A percentile compares a stretch with the other conserved stretches of the same genome.
Evolutionary conservation across 64 coral and sea anemone species (phyloP).

Genomic region (Catalaphyllia jardinei): DNA sequence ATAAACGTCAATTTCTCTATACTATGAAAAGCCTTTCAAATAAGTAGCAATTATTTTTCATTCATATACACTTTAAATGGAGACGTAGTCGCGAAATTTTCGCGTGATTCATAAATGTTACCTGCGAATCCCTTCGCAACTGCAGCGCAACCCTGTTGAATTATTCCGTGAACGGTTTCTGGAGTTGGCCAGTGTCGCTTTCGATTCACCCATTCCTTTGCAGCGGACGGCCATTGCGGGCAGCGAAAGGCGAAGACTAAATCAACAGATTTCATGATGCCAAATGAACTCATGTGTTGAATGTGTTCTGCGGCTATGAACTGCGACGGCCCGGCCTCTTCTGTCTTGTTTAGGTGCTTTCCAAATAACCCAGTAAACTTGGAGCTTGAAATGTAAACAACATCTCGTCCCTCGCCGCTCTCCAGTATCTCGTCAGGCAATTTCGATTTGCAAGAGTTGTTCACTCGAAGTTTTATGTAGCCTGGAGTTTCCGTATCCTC

Average conservation of each 20-base stretch:
- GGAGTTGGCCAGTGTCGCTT: background rate
- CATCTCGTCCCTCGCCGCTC: background rate
- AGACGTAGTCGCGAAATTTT: too few species aligned
- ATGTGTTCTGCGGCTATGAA: background rate
- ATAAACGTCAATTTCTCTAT: too few species aligned
- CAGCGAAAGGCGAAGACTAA: background rate
- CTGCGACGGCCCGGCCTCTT: background rate
- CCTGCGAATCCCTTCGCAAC: background rate
- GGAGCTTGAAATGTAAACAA: conserved; percentile 21
- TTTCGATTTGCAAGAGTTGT: background rate
- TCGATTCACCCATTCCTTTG: background rate
- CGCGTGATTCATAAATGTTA: too few species aligned
- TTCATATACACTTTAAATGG: too few species aligned
- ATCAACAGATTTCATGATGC: background rate
- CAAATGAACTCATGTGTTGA: background rate
- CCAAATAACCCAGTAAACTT: background rate
- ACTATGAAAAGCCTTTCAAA: too few species aligned
- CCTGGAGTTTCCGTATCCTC: background rate
- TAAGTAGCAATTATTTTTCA: too few species aligned
- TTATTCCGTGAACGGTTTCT: background rate
- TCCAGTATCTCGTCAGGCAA: background rate
- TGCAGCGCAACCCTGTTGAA: background rate
- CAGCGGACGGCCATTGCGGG: background rate
- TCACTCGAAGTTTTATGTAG: conserved; percentile 1
- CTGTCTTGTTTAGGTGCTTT: background rate